These are phyloP conservation scores for Atethmia centrago DNA, from an alignment of 2,888 invertebrate genomes.

Conservation along the genomic window DNA sequence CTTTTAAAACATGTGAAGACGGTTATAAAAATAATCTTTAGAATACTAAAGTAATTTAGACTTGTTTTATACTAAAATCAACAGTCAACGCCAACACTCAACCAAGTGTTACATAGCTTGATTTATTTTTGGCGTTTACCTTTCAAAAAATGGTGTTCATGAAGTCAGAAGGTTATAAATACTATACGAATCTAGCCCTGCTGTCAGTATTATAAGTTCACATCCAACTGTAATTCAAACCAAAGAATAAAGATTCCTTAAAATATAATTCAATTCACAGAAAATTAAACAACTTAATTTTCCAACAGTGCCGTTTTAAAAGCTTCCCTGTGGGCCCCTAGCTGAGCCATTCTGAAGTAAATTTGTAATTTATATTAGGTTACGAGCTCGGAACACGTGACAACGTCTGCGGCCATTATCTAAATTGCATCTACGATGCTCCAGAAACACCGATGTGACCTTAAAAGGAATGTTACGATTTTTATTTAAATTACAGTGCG, in stretches of 20 bases:
- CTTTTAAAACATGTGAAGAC: too few species aligned
- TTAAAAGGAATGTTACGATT: slow-evolving; percentile 15
- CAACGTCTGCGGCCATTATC: slow-evolving; percentile 59
- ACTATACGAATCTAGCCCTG: not conserved
- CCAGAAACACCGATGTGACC: slow-evolving; percentile 13
- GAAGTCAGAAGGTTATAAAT: not conserved
- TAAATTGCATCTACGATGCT: slow-evolving; percentile 59
- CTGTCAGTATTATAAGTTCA: not conserved
- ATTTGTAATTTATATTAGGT: slow-evolving; percentile 68
- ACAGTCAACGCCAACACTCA: too few species aligned
- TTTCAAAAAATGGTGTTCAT: not conserved
- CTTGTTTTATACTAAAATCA: not conserved
- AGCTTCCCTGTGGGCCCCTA: not conserved
- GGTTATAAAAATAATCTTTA: not conserved
- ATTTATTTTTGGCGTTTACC: too few species aligned
- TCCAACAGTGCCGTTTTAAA: slow-evolving; percentile 16
- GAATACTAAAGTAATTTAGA: not conserved
- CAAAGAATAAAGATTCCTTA: not conserved
- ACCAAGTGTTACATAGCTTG: too few species aligned
- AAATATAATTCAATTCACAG: not conserved
- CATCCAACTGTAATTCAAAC: not conserved
- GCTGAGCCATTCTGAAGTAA: slow-evolving; percentile 46
- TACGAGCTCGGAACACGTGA: slow-evolving; percentile 46
- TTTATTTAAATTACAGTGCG: slow-evolving; percentile 25
- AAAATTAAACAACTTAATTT: slow-evolving; percentile 5